Evolutionary conservation across 2,888 invertebrate species (phyloP), one percentile per base, ranked within the genome.

Genomic region (Drosophila setosimentum): DNA sequence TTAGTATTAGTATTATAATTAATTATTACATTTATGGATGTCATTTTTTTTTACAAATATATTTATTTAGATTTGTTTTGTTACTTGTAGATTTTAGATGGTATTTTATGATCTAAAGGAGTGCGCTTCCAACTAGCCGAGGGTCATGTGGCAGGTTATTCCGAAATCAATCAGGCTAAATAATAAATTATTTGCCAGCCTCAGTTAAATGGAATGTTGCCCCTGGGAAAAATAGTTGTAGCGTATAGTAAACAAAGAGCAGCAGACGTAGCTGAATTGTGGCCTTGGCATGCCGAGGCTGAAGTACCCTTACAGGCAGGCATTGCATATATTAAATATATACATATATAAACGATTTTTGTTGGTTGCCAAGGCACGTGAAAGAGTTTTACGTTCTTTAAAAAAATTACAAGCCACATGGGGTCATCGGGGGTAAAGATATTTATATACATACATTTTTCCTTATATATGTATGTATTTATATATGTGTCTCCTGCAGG

Each of bases 231-330:
- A 1, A 16, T 45, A 16, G 13, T 7, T 45, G 16, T 16, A 24
- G 24, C 16, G 7, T 24, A 24, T 45, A 16, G 24, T 7, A 2
- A 45, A 24, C 45, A 8, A 62, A 35, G 32, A 40, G 33, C 42
- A 68, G 51, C 65, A 42, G 54, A 62, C 51, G 59, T 59, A 24
- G 32, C 33, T 24, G 32, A n/a, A 45, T 48, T n/a, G n/a, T 29
- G 37, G 6, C 24, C 10, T 68, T 42, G 70, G 60, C 49, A 13
- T 16, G 60, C 54, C 70, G n/a, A 68, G 32, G 27, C 29, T 45
- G 0, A 27, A 27, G 57, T 68, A 61, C 60, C 16, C 58, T 54
- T 69, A 21, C 53, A 8, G 29, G 55, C 37, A 55, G 53, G 16
- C 18, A 16, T 6, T 18, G 18, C 18, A 49, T 49, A 49, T 29